Evolutionary conservation across 2,888 invertebrate genomes (phyloP).

Genomic region (Tipula helvola): DNA sequence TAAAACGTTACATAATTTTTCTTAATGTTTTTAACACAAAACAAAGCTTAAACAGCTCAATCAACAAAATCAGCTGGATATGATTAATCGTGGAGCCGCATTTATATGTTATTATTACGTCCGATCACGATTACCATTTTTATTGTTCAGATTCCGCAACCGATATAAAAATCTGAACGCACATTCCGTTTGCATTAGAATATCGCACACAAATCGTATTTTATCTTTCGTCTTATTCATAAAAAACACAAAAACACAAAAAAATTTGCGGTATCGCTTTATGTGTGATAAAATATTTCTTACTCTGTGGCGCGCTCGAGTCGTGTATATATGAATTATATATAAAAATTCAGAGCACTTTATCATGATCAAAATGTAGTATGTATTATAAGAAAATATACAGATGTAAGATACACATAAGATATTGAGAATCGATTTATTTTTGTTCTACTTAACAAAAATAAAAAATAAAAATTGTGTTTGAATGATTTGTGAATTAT

Average conservation of each 20-base stretch:
- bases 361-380: background rate
- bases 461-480: background rate
- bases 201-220: background rate
- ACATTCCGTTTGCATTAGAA: background rate
- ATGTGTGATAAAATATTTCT: background rate
- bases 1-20: background rate
- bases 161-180: background rate
- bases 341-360: background rate
- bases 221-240: background rate
- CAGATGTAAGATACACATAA: background rate
- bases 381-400: background rate
- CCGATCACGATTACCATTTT: background rate
- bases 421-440: background rate
- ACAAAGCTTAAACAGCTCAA: background rate
- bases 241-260: background rate
- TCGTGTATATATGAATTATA: background rate
- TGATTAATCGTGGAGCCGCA: background rate
- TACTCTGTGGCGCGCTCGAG: background rate
- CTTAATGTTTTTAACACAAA: background rate
- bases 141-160: background rate
- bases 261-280: background rate
- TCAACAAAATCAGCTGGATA: background rate
- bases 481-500: background rate
- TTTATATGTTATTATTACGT: background rate
- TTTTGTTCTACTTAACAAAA: background rate